Conservation (phyloP, 2,888 invertebrate species). For the Notodonta dromedarius region DNA sequence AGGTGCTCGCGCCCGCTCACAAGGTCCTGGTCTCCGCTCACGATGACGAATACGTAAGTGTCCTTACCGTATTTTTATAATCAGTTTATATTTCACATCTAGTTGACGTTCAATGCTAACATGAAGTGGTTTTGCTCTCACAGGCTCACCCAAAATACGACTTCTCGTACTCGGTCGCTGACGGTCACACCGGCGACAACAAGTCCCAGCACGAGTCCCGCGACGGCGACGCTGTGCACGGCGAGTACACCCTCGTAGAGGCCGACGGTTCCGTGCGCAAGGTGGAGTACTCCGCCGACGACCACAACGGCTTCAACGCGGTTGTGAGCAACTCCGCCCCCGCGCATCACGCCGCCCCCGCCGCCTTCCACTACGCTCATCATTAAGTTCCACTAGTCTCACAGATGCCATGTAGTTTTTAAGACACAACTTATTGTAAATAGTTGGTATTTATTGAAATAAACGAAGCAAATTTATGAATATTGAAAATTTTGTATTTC, state of each 20-base stretch:
- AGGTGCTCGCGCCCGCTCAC: constrained; percentile 45
- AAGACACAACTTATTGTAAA: constrained; percentile 33
- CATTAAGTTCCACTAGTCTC: constrained; percentile 38
- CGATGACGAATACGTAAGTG: constrained; percentile 59
- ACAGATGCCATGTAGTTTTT: constrained; percentile 16
- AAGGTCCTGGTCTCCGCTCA: constrained; percentile 50
- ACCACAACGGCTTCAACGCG: constrained; percentile 76
- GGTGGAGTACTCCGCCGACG: constrained; percentile 82
- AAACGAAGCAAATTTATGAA: constrained; percentile 32
- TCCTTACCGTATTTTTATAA: background rate
- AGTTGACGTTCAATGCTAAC: background rate
- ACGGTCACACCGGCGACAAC: constrained; percentile 84
- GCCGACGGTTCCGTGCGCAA: constrained; percentile 82
- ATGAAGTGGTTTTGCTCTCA: constrained; percentile 7
- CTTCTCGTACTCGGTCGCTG: constrained; percentile 83
- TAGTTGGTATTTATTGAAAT: constrained; percentile 30
- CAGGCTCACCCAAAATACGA: constrained; percentile 83
- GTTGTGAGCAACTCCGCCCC: constrained; percentile 68
- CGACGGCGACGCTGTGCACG: constrained; percentile 86
- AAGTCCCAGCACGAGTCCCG: constrained; percentile 84
- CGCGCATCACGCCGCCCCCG: constrained; percentile 50
- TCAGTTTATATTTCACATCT: background rate
- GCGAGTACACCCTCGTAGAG: constrained; percentile 72
- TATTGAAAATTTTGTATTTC: constrained; percentile 9
- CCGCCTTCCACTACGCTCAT: constrained; percentile 47